Conservation (phyloP, 35 echinoderm and acorn worm genomes). For the Ophiothrix spiculata region DNA sequence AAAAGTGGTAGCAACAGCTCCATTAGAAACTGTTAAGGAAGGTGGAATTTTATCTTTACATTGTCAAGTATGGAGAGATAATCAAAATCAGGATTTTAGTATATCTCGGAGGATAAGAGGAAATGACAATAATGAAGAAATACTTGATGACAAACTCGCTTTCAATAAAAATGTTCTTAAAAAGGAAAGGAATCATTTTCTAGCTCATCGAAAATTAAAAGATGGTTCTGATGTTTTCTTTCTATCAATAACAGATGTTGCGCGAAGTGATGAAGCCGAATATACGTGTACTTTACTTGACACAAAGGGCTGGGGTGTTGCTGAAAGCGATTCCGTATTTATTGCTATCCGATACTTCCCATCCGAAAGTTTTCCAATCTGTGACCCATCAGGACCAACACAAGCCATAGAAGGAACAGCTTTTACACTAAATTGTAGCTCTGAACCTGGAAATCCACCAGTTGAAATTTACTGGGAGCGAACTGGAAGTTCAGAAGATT, state of each 20-base stretch:
- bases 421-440: neutral
- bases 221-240: neutral
- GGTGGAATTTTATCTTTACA: too few species aligned
- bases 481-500: neutral
- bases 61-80: too few species aligned
- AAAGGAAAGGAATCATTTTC: neutral
- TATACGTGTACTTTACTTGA: neutral
- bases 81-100: too few species aligned
- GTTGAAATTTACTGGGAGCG: neutral
- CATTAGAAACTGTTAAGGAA: too few species aligned
- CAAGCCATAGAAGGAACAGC: neutral
- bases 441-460: neutral
- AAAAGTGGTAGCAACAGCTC: too few species aligned
- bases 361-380: neutral
- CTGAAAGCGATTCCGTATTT: neutral
- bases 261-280: neutral
- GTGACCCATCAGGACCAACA: neutral
- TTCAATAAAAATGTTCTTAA: neutral
- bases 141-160: neutral
- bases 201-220: constrained; percentile 6
- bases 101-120: too few species aligned
- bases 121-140: too few species aligned
- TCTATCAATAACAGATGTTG: neutral
- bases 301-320: neutral
- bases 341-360: neutral